Evolutionary conservation across 2,113 vertebrate species (phyloP).

Genomic region (Hymenochirus boettgeri): DNA sequence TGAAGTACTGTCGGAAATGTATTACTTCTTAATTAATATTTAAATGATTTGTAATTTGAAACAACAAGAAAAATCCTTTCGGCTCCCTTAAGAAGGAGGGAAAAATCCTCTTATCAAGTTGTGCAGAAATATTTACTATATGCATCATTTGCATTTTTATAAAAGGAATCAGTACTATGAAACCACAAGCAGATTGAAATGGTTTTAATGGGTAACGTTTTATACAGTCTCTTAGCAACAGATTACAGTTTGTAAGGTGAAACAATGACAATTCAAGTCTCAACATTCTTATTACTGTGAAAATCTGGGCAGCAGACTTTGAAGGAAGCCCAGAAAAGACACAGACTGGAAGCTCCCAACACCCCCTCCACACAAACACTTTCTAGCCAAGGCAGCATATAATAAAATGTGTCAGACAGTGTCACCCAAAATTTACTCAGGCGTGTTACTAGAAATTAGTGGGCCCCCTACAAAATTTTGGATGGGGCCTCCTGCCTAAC

Average conservation of each 20-base stretch:
- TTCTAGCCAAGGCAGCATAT: no score
- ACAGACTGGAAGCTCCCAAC: no score
- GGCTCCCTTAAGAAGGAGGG: background rate
- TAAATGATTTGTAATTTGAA: constrained; percentile 45
- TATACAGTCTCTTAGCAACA: constrained; percentile 47
- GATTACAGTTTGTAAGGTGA: constrained; percentile 44
- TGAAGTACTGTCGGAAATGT: constrained; percentile 40
- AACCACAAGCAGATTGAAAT: background rate
- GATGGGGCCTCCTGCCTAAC: no score
- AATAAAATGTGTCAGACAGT: no score
- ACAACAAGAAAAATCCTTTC: constrained; percentile 20
- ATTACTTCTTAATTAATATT: constrained; percentile 51
- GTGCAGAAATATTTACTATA: background rate
- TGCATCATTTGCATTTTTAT: constrained; percentile 37
- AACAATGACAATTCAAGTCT: constrained; percentile 37
- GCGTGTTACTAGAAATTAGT: no score
- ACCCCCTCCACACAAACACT: no score
- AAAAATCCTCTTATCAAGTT: constrained; percentile 42
- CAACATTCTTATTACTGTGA: background rate
- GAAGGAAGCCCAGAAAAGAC: no score
- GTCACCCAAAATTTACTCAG: no score
- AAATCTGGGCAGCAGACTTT: no score
- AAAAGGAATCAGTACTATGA: constrained; percentile 34
- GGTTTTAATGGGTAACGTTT: constrained; percentile 37
- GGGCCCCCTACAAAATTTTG: no score